Evolutionary conservation across 2,888 invertebrate species (phyloP).

Genomic region (Thereva nobilitata): DNA sequence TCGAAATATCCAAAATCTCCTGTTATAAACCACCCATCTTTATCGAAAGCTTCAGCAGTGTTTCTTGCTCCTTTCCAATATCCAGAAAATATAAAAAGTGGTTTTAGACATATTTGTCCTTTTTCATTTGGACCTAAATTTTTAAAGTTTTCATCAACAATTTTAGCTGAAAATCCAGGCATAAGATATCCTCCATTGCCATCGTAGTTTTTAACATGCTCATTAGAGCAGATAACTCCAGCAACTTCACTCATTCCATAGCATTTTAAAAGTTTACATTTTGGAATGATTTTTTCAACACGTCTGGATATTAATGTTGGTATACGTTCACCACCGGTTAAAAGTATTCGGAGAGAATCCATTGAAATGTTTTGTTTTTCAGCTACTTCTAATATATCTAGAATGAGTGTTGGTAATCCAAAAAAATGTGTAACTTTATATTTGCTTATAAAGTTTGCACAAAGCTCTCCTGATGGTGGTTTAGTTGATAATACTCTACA

Average conservation of each 20-base stretch:
- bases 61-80: slow-evolving; percentile 24
- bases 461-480: not conserved
- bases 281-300: not conserved
- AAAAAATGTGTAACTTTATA: slow-evolving; percentile 29
- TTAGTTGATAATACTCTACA: not conserved
- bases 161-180: not conserved
- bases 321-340: slow-evolving; percentile 22
- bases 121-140: slow-evolving; percentile 14
- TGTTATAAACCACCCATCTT: slow-evolving; percentile 11
- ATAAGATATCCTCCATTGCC: slow-evolving; percentile 7
- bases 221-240: slow-evolving; percentile 6
- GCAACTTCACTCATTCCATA: slow-evolving; percentile 38
- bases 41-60: slow-evolving; percentile 1
- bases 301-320: not conserved
- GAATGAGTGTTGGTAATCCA: slow-evolving; percentile 2
- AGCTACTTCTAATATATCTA: slow-evolving; percentile 4
- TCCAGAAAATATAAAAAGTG: not conserved
- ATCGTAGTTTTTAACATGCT: not conserved
- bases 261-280: slow-evolving; percentile 19
- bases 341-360: not conserved
- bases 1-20: slow-evolving; percentile 27
- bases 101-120: slow-evolving; percentile 33
- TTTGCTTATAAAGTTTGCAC: slow-evolving; percentile 10
- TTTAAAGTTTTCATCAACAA: slow-evolving; percentile 29
- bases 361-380: not conserved